Base-by-base conservation (phyloP, 2,888 invertebrate species). In the Capitulum mitella region DNA sequence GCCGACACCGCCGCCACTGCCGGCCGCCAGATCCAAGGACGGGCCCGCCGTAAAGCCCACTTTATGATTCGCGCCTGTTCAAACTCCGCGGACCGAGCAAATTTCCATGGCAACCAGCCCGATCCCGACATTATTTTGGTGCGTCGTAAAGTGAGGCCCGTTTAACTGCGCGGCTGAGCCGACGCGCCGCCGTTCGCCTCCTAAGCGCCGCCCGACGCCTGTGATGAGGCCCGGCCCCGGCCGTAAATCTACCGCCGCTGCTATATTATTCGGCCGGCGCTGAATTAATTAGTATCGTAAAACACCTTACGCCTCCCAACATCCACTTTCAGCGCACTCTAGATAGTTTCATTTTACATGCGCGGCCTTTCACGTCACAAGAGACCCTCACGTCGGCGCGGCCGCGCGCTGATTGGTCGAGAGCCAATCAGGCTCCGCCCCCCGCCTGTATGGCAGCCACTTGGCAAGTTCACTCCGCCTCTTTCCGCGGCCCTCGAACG, bases 401-500 rank as follows among this genome's bases (percentile, higher is more conserved):
- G 70, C 22, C 70, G 37, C 26, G 37, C 40, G 70, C 26, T 40
- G 22, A 70, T 70, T 70, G 70, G 70, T 37, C 37, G 40, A n/a
- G 40, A 26, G 70, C 37, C 70, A 26, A 16, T 22, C 29, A 70
- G 37, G 70, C 70, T 26, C 70, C 70, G 70, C 70, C 70, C 40
- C 37, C 37, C 19, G 70, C 8, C 40, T 70, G 26, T 70, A 70
- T 70, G 70, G 70, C 70, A 70, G 70, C 70, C 70, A 70, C 70
- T 70, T 70, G 70, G 70, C 70, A 26, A n/a, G 70, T 40, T 70
- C 40, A 70, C 70, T 40, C 70, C 70, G 70, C 70, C 70, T 64
- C 70, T 40, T 40, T 70, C 26, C 26, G 70, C 70, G 70, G 70
- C 70, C 70, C 70, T 70, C 70, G 37, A 70, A 37, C 70, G 70